Percentiles rank a stretch among this genome's conserved stretches.
These are phyloP conservation scores for Oxyura jamaicensis DNA, from an alignment of 2,113 vertebrate species.

Conservation along the genomic window DNA sequence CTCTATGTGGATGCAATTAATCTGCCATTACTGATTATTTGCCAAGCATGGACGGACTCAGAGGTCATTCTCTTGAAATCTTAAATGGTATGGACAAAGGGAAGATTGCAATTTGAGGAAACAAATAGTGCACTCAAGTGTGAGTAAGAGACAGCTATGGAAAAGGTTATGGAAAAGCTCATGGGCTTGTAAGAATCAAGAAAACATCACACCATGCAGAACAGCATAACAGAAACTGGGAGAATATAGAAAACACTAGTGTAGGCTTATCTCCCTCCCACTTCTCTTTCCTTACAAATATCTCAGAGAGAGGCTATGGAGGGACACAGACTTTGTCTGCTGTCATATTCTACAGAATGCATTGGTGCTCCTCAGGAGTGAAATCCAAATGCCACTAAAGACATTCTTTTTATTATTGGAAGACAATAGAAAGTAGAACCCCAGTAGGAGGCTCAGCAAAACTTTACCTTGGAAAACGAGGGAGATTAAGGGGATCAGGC, in stretches of 20 bases:
- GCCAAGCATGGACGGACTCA: not conserved
- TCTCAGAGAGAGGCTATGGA: not conserved
- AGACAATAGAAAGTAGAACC: not conserved
- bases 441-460: conserved; percentile 1
- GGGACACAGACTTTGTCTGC: not conserved
- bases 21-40: not conserved
- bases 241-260: not conserved
- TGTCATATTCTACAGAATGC: not conserved
- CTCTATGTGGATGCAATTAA: not conserved
- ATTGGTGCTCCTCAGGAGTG: not conserved
- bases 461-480: not conserved
- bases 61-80: not conserved
- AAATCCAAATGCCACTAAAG: not conserved
- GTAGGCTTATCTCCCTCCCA: not conserved
- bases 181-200: not conserved
- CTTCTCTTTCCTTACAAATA: not conserved
- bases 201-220: not conserved
- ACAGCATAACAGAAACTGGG: not conserved
- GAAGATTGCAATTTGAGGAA: not conserved
- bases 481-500: conserved; percentile 23
- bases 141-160: not conserved
- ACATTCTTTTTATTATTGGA: not conserved
- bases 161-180: not conserved
- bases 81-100: not conserved
- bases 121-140: not conserved